Conservation (phyloP, 2,113 vertebrate genomes). For the Sprattus sprattus region DNA sequence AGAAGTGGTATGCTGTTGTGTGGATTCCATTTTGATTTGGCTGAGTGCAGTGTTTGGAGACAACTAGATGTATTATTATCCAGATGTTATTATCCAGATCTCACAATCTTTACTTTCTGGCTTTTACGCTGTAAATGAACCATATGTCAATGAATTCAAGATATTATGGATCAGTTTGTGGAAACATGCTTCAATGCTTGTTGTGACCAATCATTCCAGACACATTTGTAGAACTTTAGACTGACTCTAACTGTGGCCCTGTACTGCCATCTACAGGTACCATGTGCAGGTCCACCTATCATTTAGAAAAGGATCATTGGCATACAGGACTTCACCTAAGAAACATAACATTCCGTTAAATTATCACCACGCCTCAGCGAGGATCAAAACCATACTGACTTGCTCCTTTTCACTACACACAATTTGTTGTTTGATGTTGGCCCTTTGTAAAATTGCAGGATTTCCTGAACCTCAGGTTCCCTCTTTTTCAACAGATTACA, state of each 20-base stretch:
- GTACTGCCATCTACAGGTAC: constrained; percentile 69
- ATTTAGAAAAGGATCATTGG: not conserved
- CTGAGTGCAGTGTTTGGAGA: not conserved
- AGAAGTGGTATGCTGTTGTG: not conserved
- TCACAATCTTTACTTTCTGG: not conserved
- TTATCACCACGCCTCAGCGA: not conserved
- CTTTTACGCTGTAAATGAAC: not conserved
- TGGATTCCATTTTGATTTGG: not conserved
- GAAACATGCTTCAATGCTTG: not conserved
- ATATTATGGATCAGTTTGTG: not conserved
- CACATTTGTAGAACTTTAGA: not conserved
- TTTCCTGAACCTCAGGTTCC: not conserved
- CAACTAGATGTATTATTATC: not conserved
- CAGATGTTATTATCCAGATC: not conserved
- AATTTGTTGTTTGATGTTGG: not conserved
- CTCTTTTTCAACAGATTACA: constrained; percentile 3
- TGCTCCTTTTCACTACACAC: not conserved
- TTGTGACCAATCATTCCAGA: not conserved
- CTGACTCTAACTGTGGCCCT: constrained; percentile 11
- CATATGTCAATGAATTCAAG: not conserved
- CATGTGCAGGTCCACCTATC: not conserved
- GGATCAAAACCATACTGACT: not conserved
- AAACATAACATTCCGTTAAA: not conserved
- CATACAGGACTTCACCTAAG: too few relatives aligned
- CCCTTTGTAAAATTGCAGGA: not conserved